phyloP scores from a whole-genome alignment of 2,113 vertebrate species.

The Pterophyllum scalare region DNA sequence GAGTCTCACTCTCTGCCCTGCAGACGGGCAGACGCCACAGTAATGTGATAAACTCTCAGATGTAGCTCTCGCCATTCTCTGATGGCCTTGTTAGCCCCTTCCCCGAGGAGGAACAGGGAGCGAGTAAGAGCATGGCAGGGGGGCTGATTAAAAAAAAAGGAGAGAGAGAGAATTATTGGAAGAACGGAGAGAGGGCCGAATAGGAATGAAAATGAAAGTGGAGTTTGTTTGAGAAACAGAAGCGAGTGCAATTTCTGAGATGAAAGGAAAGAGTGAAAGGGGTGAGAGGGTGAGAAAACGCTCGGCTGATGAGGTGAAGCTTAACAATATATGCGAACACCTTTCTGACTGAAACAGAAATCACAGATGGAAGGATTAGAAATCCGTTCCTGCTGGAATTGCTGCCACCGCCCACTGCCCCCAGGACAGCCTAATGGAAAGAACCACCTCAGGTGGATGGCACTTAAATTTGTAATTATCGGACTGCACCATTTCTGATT shows the following conservation, averaged over 20 bases:
- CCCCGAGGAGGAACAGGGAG: constrained; percentile 53
- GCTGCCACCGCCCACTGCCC: constrained; percentile 17
- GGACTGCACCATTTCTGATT: constrained; percentile 51
- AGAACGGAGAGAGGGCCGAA: background rate
- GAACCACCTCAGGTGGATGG: constrained; percentile 55
- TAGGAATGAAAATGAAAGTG: constrained; percentile 16
- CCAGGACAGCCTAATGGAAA: constrained; percentile 49
- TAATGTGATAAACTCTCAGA: constrained; percentile 77
- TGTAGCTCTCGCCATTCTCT: constrained; percentile 66
- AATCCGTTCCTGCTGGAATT: constrained; percentile 41
- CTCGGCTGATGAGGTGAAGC: background rate
- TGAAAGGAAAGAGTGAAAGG: background rate
- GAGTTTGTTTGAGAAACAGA: background rate
- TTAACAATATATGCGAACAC: background rate
- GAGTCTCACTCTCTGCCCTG: constrained; percentile 52
- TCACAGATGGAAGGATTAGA: constrained; percentile 26
- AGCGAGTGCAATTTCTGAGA: background rate
- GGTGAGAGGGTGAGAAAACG: background rate
- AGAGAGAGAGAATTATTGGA: background rate
- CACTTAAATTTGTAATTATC: constrained; percentile 71
- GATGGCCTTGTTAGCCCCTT: constrained; percentile 72
- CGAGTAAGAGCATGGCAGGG: background rate
- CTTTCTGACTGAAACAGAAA: constrained; percentile 23
- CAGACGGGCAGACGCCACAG: constrained; percentile 69
- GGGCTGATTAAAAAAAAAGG: background rate